A percentile compares a stretch with the other conserved stretches of the same genome.
Evolutionary conservation across 2,113 vertebrate genomes (phyloP).

Genomic region (Mormyrus iriodes): DNA sequence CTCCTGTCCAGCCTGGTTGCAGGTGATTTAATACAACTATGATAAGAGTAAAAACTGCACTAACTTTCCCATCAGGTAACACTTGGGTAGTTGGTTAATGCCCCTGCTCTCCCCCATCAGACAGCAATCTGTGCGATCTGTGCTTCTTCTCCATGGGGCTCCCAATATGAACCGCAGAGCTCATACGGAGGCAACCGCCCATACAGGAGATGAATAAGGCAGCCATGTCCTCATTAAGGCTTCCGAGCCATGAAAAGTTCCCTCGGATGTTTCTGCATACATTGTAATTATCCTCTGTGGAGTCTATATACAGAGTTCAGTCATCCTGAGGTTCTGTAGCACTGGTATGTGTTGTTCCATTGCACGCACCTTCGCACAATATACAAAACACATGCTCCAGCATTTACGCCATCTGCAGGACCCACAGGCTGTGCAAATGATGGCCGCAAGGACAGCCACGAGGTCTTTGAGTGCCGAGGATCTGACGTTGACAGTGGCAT

Average conservation of each 20-base stretch:
- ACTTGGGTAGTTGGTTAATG: neutral
- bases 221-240: neutral
- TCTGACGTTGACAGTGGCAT: neutral
- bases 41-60: neutral
- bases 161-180: neutral
- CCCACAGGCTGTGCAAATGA: neutral
- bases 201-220: neutral
- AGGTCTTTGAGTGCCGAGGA: neutral
- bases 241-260: neutral
- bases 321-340: neutral
- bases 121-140: neutral
- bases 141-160: too few species aligned
- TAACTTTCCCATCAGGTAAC: neutral
- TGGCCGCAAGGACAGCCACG: too few species aligned
- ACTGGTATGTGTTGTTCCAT: neutral
- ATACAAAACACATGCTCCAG: neutral
- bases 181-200: neutral
- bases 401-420: too few species aligned
- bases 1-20: neutral
- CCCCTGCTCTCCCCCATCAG: neutral
- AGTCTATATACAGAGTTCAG: neutral
- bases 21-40: neutral
- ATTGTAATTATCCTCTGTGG: neutral
- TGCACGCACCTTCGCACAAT: neutral
- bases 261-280: neutral